phyloP scores from a whole-genome alignment of 1,140 invertebrate species.

The Brachionus koreanus region DNA sequence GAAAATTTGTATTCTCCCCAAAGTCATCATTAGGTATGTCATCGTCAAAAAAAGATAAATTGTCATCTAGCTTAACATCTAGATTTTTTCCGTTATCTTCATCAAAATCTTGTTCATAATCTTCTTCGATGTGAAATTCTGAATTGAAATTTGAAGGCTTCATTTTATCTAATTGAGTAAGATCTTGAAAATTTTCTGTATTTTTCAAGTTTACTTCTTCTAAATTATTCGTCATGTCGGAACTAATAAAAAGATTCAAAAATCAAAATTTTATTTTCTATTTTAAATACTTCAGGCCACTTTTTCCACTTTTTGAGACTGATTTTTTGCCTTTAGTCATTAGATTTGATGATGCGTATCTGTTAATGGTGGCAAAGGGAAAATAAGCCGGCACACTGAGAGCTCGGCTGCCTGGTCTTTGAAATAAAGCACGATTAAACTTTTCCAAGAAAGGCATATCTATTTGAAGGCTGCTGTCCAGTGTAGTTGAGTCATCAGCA shows the following conservation, averaged over 20 bases:
- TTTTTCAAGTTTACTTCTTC: background rate
- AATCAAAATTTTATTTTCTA: background rate
- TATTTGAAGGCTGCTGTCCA: constrained; percentile 13
- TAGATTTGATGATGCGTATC: constrained; percentile 1
- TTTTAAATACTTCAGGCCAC: background rate
- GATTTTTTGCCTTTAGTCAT: background rate
- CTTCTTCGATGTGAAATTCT: background rate
- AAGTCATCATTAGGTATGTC: background rate
- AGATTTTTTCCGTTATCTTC: background rate
- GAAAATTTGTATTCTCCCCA: background rate
- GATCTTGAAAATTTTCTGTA: background rate
- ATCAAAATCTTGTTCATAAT: constrained; percentile 15
- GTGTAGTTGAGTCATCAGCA: constrained; percentile 14
- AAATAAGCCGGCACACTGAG: constrained; percentile 50
- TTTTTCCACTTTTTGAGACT: background rate
- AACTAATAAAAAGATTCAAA: background rate
- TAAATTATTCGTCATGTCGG: background rate
- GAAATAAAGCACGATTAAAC: constrained; percentile 36
- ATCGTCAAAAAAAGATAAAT: constrained; percentile 9
- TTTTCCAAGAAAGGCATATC: constrained; percentile 29
- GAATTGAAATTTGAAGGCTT: background rate
- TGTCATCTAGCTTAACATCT: background rate
- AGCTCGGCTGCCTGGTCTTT: constrained; percentile 52
- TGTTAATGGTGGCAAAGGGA: constrained; percentile 30
- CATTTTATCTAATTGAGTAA: background rate